Conservation (phyloP, 2,113 vertebrate genomes). For the Microtus richardsoni region DNA sequence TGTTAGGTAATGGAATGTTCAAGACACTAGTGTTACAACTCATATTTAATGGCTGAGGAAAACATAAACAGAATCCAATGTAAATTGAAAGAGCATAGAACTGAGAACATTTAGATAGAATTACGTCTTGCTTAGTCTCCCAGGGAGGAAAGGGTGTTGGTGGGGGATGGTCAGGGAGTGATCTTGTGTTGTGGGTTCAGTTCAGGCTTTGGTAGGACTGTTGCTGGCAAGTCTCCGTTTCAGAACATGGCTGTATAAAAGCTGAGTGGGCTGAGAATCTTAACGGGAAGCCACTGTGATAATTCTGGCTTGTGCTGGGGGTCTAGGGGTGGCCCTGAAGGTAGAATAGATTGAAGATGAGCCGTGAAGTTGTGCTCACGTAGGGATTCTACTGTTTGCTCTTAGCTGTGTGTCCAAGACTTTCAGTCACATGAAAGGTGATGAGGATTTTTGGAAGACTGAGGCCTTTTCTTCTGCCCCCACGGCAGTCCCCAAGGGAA, state of each 20-base stretch:
- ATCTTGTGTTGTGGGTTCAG: not conserved
- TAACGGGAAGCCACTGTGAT: not conserved
- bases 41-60: not conserved
- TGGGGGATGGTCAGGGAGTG: not conserved
- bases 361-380: not conserved
- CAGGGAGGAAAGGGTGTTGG: not conserved
- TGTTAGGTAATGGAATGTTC: not conserved
- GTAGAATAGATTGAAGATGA: not conserved
- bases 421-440: not conserved
- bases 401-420: not conserved
- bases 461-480: not conserved
- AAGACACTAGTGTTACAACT: not conserved
- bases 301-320: not conserved
- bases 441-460: not conserved
- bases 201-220: not conserved
- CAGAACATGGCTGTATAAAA: not conserved
- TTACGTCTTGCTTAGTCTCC: not conserved
- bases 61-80: not conserved
- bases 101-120: not conserved
- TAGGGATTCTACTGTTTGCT: not conserved
- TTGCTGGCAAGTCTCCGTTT: not conserved
- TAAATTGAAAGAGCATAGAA: not conserved
- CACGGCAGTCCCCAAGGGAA: not conserved
- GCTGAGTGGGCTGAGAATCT: not conserved
- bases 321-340: not conserved